A percentile compares a stretch with the other conserved stretches of the same genome.
Evolutionary conservation across 2,888 invertebrate genomes (phyloP).

Genomic region (Netelia fuscicornis): DNA sequence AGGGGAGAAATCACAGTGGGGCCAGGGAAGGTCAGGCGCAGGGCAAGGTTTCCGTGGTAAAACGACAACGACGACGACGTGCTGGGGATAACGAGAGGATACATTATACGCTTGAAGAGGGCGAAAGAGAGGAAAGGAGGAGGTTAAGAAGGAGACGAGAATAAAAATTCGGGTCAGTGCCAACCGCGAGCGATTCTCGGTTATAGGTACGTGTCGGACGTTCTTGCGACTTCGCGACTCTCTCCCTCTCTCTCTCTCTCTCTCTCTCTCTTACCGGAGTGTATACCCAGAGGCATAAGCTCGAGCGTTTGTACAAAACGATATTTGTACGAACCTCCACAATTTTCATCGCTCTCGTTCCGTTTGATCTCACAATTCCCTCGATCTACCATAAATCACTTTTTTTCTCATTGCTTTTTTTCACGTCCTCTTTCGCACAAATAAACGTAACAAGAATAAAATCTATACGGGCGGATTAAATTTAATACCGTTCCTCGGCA

Average conservation of each 20-base stretch:
- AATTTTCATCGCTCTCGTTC: slow-evolving; percentile 17
- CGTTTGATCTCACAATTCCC: slow-evolving; percentile 8
- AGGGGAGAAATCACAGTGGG: slow-evolving; percentile 1
- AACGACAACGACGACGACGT: slow-evolving; percentile 37
- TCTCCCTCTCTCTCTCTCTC: slow-evolving; percentile 33
- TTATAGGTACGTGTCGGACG: slow-evolving; percentile 60
- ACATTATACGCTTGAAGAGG: slow-evolving; percentile 24
- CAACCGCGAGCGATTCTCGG: slow-evolving; percentile 72
- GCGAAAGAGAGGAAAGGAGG: slow-evolving; percentile 11
- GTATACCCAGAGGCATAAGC: background rate
- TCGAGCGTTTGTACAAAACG: slow-evolving; percentile 9
- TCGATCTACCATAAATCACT: slow-evolving; percentile 38
- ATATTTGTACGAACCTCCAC: slow-evolving; percentile 61
- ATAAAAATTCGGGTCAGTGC: slow-evolving; percentile 85
- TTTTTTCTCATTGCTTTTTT: background rate
- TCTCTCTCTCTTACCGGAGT: background rate
- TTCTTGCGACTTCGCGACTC: slow-evolving; percentile 63
- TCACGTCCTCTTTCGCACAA: background rate
- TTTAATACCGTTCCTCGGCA: background rate
- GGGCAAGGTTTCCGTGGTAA: slow-evolving; percentile 57
- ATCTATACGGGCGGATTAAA: background rate
- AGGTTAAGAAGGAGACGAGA: slow-evolving; percentile 1
- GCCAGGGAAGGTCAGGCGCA: slow-evolving; percentile 63
- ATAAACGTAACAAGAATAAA: background rate
- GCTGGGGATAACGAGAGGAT: slow-evolving; percentile 53